Evolutionary conservation across 2,113 vertebrate genomes (phyloP).

Genomic region (Epinephelus moara): DNA sequence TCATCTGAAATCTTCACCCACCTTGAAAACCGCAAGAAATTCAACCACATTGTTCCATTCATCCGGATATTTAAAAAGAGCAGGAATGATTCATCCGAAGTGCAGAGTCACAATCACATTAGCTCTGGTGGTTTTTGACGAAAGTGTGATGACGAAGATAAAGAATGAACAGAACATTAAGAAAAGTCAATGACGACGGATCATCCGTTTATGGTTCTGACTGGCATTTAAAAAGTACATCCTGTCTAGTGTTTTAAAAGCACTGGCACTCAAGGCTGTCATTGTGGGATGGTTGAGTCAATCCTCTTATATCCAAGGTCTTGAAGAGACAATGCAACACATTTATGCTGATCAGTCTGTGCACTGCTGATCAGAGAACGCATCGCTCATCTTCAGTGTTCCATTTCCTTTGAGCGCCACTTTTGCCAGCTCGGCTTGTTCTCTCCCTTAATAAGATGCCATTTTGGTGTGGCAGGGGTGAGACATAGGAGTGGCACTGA

Average conservation of each 20-base stretch:
- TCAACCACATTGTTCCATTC: slow-evolving; percentile 18
- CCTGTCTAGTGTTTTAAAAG: slow-evolving; percentile 72
- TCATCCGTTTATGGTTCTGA: slow-evolving; percentile 33
- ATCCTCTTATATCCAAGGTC: slow-evolving; percentile 22
- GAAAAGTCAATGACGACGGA: slow-evolving; percentile 31
- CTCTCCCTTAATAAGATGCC: slow-evolving; percentile 54
- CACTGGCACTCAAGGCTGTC: slow-evolving; percentile 74
- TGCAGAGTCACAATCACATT: slow-evolving; percentile 66
- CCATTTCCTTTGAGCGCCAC: slow-evolving; percentile 39
- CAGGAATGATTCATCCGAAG: slow-evolving; percentile 57
- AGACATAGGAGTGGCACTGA: slow-evolving; percentile 67
- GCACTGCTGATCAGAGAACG: slow-evolving; percentile 36
- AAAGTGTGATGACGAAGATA: slow-evolving; percentile 40
- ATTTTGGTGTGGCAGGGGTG: slow-evolving; percentile 75
- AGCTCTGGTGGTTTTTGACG: slow-evolving; percentile 56
- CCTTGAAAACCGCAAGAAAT: slow-evolving; percentile 23
- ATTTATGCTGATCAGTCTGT: slow-evolving; percentile 24
- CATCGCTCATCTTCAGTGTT: slow-evolving; percentile 54
- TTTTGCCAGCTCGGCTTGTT: slow-evolving; percentile 24
- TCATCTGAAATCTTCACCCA: slow-evolving; percentile 23
- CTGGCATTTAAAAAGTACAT: slow-evolving; percentile 51
- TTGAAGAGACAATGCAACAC: slow-evolving; percentile 28
- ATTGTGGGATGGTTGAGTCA: slow-evolving; percentile 19
- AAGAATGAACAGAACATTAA: slow-evolving; percentile 38
- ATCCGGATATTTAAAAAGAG: slow-evolving; percentile 47